Base-by-base conservation (phyloP, 2,888 invertebrate genomes). In the Ophioninae sp. region DNA sequence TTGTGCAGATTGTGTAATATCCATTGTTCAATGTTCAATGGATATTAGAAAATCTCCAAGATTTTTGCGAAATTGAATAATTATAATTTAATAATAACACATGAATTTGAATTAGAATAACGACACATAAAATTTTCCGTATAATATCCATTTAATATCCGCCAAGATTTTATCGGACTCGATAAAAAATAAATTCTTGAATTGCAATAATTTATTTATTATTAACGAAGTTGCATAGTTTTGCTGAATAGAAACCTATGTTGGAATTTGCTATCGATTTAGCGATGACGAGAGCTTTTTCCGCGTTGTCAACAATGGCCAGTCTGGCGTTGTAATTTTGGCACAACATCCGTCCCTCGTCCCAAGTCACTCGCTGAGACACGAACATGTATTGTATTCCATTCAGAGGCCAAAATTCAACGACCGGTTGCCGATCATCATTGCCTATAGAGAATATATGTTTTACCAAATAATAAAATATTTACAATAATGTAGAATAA, bases 201-300 rank as follows among this genome's bases (percentile, higher is more conserved):
- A 44, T 44, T 44, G 10, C 8, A 10, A 44, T 50, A 50, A 50
- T 50, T 50, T 50, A 50, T 50, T 50, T 50, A 17, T 50, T 13
- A 50, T 50, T 50, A 50, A 50, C 50, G 17, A 17, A 50, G 13
- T 17, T 30, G 30, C 1, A 30, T 30, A 30, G 30, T 13, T 50
- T 50, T 20, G 65, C 17, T 57, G 30, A 10, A 20, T n/a, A n/a
- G n/a, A 73, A 89, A 94, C 94, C 88, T 79, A 94, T 93, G 82
- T 94, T 94, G 0, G 94, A 93, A 82, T 94, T 94, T 0, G 94
- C 93, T 0, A 94, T 87, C 0, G 93, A 94, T 87, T 94, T 93
- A 0, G 94, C 94, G 5, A 94, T 79, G 76, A 93, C 94, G 7
- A 93, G 92, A 0, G 94, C 94, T 81, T 94, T 94, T 7, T 94